Conservation (phyloP, 2,113 vertebrate genomes). For the Hydropotes inermis region DNA sequence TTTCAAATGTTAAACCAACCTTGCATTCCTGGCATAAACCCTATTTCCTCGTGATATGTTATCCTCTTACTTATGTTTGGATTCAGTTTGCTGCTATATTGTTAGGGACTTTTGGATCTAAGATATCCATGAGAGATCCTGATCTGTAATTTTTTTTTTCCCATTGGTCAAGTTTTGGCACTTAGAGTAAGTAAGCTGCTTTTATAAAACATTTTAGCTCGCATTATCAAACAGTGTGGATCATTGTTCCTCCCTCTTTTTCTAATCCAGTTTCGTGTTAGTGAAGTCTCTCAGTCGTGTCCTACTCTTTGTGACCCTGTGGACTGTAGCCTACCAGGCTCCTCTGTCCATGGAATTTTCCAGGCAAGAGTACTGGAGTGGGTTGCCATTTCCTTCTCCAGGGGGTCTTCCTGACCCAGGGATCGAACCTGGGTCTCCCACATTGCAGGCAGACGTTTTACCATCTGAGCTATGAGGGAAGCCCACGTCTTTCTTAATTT, state of each 20-base stretch:
- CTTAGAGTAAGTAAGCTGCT: background rate
- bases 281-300: background rate
- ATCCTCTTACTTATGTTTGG: background rate
- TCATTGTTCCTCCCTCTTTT: background rate
- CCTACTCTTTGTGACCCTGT: background rate
- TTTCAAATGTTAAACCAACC: background rate
- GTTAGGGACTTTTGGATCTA: background rate
- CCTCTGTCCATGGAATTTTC: background rate
- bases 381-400: background rate
- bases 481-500: background rate
- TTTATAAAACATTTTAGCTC: background rate
- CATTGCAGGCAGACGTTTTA: background rate
- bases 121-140: background rate
- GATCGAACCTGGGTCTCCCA: background rate
- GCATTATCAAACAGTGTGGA: background rate
- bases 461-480: background rate
- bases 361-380: background rate
- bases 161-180: background rate
- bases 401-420: background rate
- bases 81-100: background rate
- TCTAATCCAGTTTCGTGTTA: background rate
- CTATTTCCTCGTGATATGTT: background rate
- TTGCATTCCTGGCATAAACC: background rate
- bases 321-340: background rate
- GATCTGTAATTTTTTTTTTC: background rate